Evolutionary conservation across 2,113 vertebrate species (phyloP).

Genomic region (Parotia lawesii): DNA sequence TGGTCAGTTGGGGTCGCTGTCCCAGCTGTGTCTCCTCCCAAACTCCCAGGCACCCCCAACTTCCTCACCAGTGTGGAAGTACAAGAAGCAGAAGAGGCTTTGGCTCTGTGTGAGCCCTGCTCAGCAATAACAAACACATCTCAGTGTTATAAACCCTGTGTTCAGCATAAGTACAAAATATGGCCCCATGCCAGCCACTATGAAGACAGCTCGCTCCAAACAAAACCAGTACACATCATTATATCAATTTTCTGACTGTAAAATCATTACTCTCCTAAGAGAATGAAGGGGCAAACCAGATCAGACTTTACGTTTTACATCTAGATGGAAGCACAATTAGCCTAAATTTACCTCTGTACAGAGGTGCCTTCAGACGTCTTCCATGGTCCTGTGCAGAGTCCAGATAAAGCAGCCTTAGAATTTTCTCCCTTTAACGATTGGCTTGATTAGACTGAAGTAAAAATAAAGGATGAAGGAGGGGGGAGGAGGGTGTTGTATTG

Average conservation of each 20-base stretch:
- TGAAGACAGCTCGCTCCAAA: neutral
- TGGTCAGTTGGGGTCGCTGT: neutral
- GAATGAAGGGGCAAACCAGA: neutral
- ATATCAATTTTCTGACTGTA: neutral
- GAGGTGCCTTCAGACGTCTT: neutral
- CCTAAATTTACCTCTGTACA: neutral
- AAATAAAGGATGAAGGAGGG: neutral
- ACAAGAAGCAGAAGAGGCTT: neutral
- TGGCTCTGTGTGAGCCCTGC: neutral
- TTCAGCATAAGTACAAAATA: neutral
- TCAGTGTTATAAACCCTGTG: neutral
- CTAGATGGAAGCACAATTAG: neutral
- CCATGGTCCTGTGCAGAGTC: neutral
- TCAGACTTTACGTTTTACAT: neutral
- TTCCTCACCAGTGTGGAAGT: rapidly evolving
- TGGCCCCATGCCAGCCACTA: neutral
- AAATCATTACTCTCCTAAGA: neutral
- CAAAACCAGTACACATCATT: neutral
- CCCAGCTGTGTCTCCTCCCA: neutral
- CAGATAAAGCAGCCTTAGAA: neutral
- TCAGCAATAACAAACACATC: neutral
- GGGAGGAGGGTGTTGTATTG: neutral
- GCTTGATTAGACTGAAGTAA: neutral
- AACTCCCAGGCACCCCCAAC: rapidly evolving
- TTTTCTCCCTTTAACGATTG: neutral